Base-by-base conservation (phyloP, 92 coral and sea anemone genomes). In the Bergia sp. region DNA sequence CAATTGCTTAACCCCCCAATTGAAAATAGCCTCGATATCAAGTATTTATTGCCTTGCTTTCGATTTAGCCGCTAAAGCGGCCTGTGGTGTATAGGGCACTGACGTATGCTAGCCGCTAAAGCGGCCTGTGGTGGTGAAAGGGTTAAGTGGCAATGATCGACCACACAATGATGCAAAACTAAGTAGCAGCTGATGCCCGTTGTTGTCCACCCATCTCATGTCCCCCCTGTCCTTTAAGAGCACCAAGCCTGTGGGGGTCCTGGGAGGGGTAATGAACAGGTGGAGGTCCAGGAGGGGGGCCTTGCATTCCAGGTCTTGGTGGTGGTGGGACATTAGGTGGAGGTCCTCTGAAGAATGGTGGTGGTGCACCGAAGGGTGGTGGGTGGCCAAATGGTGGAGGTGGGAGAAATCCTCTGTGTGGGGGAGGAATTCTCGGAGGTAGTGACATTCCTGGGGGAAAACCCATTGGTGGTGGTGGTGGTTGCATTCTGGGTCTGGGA, bases 191-290 rank as follows among this genome's bases (percentile, higher is more conserved):
- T 20, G 83, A 84, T 18, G 86, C 81, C 50, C 88, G 89, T 47
- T 89, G 89, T 73, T 55, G 84, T 49, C 55, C 49, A 8, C 79
- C 65, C 29, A 58, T 82, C 72, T 82, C 86, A 40, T 57, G 89
- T 6, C 92, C 96, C 77, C 93, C 95, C 74, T 94, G 93, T 39
- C 93, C 96, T 47, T 96, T 96, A 6, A 91, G 94, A 41, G 99
- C 95, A 37, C 99, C 99, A 88, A 97, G 85, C 53, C 99, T 93
- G 73, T 97, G 99, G 74, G 99, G 99, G 79, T 97, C 99, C 85
- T 97, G 99, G 0, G 99, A 97, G 43, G 99, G 99, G 81, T 97
- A 97, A 85, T 97, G 99, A 55, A 97, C 96, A 13, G 98, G 94
- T 43, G 96, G 96, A 4, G 98, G 98, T 23, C 99, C 95, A 79